Conservation (phyloP, 2,888 invertebrate genomes). For the Biston betularia region DNA sequence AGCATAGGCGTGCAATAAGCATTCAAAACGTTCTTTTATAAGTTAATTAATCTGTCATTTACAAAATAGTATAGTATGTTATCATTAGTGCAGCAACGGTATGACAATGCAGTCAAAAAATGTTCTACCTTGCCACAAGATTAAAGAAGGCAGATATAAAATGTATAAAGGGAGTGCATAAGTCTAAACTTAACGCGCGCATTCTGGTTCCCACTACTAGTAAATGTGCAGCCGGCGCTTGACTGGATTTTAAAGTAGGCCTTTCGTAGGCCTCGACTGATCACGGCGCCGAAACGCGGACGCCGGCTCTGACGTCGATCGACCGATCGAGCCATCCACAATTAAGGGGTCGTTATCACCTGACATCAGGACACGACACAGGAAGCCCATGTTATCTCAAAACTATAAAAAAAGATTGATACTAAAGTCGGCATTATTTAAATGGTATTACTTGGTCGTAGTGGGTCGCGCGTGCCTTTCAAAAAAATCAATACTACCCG, state of each 20-base stretch:
- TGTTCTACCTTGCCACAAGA: no score
- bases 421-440: slow-evolving; percentile 61
- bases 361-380: slow-evolving; percentile 9
- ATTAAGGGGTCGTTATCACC: not conserved
- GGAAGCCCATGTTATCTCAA: slow-evolving; percentile 10
- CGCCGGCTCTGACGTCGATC: slow-evolving; percentile 1
- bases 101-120: no score
- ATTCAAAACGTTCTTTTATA: not conserved
- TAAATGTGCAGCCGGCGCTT: no score
- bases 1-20: not conserved
- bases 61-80: not conserved
- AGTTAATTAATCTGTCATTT: not conserved
- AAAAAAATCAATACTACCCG: slow-evolving; percentile 77
- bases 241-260: not conserved
- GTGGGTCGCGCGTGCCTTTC: slow-evolving; percentile 63
- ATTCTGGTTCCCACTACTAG: no score
- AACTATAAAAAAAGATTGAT: slow-evolving; percentile 34
- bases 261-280: slow-evolving; percentile 8
- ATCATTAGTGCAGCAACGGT: not conserved
- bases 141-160: no score
- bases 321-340: not conserved
- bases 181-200: no score
- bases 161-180: no score
- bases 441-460: slow-evolving; percentile 62
- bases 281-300: slow-evolving; percentile 11